Evolutionary conservation across 2,113 vertebrate genomes (phyloP).

Genomic region (Syrmaticus mikado): DNA sequence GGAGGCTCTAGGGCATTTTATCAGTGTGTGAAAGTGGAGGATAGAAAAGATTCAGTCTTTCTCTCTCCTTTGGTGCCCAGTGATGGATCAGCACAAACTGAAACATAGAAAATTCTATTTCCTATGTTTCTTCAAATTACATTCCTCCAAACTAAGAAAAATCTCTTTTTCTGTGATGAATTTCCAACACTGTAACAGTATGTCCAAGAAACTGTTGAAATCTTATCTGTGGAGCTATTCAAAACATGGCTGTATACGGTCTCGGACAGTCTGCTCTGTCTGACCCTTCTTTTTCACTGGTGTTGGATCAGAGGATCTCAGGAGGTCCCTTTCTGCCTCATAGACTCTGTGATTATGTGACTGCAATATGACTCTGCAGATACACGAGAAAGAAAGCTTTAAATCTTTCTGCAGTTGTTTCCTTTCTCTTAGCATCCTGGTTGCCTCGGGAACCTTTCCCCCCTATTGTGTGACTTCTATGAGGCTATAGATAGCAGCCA

Average conservation of each 20-base stretch:
- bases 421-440: not conserved
- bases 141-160: not conserved
- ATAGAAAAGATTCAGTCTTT: not conserved
- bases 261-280: not conserved
- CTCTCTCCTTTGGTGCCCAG: not conserved
- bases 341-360: not conserved
- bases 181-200: not conserved
- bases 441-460: not conserved
- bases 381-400: not conserved
- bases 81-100: not conserved
- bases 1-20: not conserved
- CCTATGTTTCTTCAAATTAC: too few relatives aligned
- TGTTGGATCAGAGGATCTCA: not conserved
- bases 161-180: not conserved
- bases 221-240: not conserved
- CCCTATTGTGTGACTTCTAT: not conserved
- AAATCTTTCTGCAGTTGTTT: not conserved
- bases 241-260: not conserved
- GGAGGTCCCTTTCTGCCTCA: not conserved
- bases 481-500: not conserved
- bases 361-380: not conserved
- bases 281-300: not conserved
- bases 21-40: not conserved
- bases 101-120: not conserved
- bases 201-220: not conserved